Evolutionary conservation across 2,113 vertebrate genomes (phyloP).

Genomic region (Phrynosoma blainvillii): DNA sequence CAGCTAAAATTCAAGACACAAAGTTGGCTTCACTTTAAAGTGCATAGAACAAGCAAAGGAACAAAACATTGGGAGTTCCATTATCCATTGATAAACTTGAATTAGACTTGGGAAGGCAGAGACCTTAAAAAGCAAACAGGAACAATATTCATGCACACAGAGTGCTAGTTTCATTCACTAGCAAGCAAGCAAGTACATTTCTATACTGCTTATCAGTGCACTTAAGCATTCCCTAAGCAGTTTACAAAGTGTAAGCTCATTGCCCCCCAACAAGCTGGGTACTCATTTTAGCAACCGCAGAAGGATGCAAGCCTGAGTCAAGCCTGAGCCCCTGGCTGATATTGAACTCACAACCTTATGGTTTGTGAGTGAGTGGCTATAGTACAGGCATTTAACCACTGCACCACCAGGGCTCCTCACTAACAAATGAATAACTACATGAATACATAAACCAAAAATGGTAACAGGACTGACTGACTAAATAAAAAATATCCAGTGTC

Average conservation of each 20-base stretch:
- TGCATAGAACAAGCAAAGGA: neutral
- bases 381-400: too few species aligned
- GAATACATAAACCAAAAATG: neutral
- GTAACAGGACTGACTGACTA: neutral
- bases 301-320: too few species aligned
- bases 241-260: too few species aligned
- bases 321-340: too few species aligned
- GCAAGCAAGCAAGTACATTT: neutral
- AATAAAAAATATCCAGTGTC: neutral
- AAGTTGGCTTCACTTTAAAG: too few species aligned
- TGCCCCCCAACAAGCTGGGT: too few species aligned
- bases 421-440: neutral
- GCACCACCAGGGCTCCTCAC: neutral
- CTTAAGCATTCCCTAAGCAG: too few species aligned
- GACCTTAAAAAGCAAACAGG: neutral
- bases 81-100: neutral
- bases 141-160: neutral
- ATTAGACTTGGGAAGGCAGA: neutral
- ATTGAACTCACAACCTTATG: too few species aligned
- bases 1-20: neutral
- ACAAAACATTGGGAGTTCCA: neutral
- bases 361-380: too few species aligned
- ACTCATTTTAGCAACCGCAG: too few species aligned
- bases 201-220: too few species aligned
- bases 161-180: neutral